These are phyloP conservation scores for Alethe castanea DNA, from an alignment of 2,113 vertebrate species.

Conservation along the genomic window DNA sequence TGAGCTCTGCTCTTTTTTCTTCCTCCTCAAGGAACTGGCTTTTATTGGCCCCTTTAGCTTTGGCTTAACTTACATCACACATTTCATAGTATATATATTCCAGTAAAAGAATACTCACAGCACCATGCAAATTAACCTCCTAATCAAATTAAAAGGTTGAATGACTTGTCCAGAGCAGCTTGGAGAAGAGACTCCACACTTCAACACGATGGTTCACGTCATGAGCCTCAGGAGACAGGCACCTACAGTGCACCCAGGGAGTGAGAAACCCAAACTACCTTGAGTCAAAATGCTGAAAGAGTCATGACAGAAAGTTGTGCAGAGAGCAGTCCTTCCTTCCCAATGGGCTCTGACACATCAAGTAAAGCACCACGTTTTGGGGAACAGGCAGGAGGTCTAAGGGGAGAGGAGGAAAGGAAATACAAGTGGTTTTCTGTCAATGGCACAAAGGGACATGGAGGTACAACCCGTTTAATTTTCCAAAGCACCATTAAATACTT, in stretches of 20 bases:
- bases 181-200: background rate
- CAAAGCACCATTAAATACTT: background rate
- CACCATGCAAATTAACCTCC: constrained; percentile 57
- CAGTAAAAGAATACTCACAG: constrained; percentile 53
- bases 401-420: background rate
- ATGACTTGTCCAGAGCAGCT: constrained; percentile 25
- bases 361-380: background rate
- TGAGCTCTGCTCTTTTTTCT: constrained; percentile 58
- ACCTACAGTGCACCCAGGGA: background rate
- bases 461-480: background rate
- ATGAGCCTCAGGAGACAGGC: background rate
- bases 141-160: constrained; percentile 67
- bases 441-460: background rate
- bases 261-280: background rate
- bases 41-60: constrained; percentile 70
- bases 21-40: constrained; percentile 59
- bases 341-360: background rate
- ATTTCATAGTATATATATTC: constrained; percentile 67
- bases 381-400: background rate
- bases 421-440: background rate
- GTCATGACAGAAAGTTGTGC: background rate
- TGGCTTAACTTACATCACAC: constrained; percentile 75
- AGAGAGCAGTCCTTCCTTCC: background rate
- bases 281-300: background rate
- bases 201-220: background rate